These are phyloP conservation scores for Anagyrus pseudococci DNA, from an alignment of 2,888 invertebrate species.

Conservation along the genomic window DNA sequence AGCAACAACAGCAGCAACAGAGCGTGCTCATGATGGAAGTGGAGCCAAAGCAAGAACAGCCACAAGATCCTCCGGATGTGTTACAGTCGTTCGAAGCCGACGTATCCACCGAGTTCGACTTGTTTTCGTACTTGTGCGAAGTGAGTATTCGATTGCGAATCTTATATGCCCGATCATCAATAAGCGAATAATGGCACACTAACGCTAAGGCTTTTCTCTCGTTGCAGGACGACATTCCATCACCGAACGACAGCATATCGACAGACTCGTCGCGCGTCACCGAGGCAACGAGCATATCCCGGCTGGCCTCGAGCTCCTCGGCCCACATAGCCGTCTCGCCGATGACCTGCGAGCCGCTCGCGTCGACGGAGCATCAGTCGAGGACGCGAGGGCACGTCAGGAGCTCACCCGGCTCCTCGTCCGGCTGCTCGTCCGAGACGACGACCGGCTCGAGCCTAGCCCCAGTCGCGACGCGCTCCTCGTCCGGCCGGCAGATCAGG, in stretches of 20 bases:
- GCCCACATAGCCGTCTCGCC: constrained; percentile 30
- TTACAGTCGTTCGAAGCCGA: constrained; percentile 48
- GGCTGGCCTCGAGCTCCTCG: constrained; percentile 32
- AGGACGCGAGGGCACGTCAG: not conserved
- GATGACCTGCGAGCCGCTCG: constrained; percentile 30
- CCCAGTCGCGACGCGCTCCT: not conserved
- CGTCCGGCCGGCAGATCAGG: constrained; percentile 13
- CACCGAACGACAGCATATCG: constrained; percentile 47
- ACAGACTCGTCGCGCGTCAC: constrained; percentile 42
- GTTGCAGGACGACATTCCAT: constrained; percentile 49
- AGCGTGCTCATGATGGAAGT: too few species aligned
- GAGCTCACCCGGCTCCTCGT: not conserved
- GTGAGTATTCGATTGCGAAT: constrained; percentile 55
- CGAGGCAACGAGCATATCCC: constrained; percentile 30
- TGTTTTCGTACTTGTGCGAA: constrained; percentile 58
- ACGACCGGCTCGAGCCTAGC: not conserved
- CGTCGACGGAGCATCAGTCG: not conserved
- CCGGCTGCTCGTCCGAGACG: constrained; percentile 6
- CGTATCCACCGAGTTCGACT: constrained; percentile 53
- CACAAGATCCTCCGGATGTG: constrained; percentile 41
- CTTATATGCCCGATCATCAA: too few species aligned
- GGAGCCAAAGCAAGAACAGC: not conserved
- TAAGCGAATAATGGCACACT: not conserved
- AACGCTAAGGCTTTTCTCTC: not conserved
- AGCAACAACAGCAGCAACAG: too few species aligned